Evolutionary conservation across 2,888 invertebrate genomes (phyloP).

Genomic region (Lycia hirtaria): DNA sequence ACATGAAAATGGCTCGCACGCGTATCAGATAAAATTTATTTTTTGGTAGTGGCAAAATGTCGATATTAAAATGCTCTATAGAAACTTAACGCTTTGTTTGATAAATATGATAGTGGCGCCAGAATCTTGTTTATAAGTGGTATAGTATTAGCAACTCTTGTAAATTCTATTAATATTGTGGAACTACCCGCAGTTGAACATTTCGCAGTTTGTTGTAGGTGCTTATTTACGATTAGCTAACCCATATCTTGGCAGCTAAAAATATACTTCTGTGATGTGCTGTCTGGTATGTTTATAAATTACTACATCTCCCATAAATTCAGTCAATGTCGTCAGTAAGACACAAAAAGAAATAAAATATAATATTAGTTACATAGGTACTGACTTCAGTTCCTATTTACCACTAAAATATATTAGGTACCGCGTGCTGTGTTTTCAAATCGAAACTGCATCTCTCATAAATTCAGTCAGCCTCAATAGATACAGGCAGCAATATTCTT

Average conservation of each 20-base stretch:
- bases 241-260: no score
- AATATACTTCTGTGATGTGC: no score
- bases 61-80: not conserved
- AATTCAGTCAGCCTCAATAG: not conserved
- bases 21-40: no score
- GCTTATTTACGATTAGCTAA: not conserved
- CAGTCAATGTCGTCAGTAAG: no score
- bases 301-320: no score
- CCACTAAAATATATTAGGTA: conserved; percentile 16
- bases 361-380: no score
- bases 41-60: not conserved
- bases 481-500: conserved; percentile 37
- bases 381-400: not conserved
- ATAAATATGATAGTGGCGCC: not conserved
- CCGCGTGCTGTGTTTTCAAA: not conserved
- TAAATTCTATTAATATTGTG: conserved; percentile 50
- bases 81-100: not conserved
- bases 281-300: no score
- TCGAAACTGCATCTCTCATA: not conserved
- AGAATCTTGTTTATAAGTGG: not conserved
- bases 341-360: no score
- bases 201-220: conserved; percentile 33
- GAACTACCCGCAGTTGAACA: conserved; percentile 32
- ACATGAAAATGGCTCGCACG: no score
- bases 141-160: conserved; percentile 46